Evolutionary conservation across 53 echinoderm and acorn worm genomes (phyloP), one percentile per base, ranked within the genome.

Genomic region (Paelopatides confundens): DNA sequence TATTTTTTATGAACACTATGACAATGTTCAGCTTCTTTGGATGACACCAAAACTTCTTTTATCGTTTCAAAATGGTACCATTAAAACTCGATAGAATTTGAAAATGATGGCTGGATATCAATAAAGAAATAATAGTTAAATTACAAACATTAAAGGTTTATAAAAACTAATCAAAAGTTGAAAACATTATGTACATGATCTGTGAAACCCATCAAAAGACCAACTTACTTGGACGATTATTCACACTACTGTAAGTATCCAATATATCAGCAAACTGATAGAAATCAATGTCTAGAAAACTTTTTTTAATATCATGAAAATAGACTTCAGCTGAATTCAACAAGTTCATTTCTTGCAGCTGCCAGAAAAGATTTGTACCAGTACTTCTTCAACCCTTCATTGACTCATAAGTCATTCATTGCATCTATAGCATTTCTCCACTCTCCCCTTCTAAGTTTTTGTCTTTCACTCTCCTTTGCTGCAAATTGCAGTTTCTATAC

Each of bases 251-350:
- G n/a, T n/a, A 6, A n/a, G 58, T 58, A 58, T 58, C n/a, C 24
- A 58, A 58, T 58, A 58, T 58, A 58, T 58, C 58, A 58, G 58
- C 58, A 58, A 58, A 58, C 58, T 21, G 58, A 58, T 58, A n/a
- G 24, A 58, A 58, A 21, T 18, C 58, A 18, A 15, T 58, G n/a
- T 18, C 58, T 58, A 58, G n/a, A 58, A 58, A 58, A 58, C 58
- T 58, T 58, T 23, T 17, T 23, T 74, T 29, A 74, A 74, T 39
- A 74, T 74, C 26, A 26, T 26, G 74, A 74, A 74, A 74, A 74
- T 38, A 74, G 46, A 74, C 26, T 27, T 74, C 74, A 74, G 74
- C 74, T 74, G 74, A 39, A 40, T 74, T 37, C 5, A 74, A 46
- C 58, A 58, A 23, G 36, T 13, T 21, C 5, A 74, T 7, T 74